Evolutionary conservation across 2,113 vertebrate genomes (phyloP), one percentile per base, ranked within the genome.

Genomic region (Lagenorhynchus albirostris): DNA sequence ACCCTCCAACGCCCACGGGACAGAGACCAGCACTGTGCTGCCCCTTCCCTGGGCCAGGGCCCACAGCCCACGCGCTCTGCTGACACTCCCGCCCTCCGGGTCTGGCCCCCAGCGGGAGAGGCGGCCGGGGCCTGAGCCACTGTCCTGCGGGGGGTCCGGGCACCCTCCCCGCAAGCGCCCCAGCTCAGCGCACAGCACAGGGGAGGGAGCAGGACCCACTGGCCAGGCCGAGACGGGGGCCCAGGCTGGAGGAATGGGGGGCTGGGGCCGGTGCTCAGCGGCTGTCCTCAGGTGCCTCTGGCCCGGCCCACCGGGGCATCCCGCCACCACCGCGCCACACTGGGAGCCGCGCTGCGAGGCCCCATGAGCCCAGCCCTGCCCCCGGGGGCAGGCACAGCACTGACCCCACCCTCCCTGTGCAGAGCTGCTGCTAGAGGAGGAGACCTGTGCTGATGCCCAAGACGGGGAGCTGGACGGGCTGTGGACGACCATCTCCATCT

Each of bases 401-500:
- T 77, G 47, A 77, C 31, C 31, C 18, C 47, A 20, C 67, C 47
- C 47, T 53, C 47, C 74, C 47, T 84, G 17, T 53, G 18, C 88
- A 98, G 98, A 68, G 13, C 5, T 95, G 14, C 25, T 80, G 2
- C 82, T 65, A 1, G 81, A 86, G 2, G 81, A 89, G 0, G 97
- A 98, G 7, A 76, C 6, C 33, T 98, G 97, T 50, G 77, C 7
- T 0, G 95, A 98, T 2, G 87, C 60, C 5, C 96, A 86, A 67
- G 93, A 97, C 0, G 97, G 97, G 36, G 98, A 98, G 41, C 91
- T 98, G 80, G 97, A 98, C 0, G 96, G 97, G 26, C 92, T 98
- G 67, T 98, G 98, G 98, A 96, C 65, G 2, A 98, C 98, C 53
- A 96, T 98, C 88, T 96, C 96, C 41, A 82, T 98, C 97, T 98